Conservation (phyloP, 2,888 invertebrate genomes). For the Deilephila porcellus region DNA sequence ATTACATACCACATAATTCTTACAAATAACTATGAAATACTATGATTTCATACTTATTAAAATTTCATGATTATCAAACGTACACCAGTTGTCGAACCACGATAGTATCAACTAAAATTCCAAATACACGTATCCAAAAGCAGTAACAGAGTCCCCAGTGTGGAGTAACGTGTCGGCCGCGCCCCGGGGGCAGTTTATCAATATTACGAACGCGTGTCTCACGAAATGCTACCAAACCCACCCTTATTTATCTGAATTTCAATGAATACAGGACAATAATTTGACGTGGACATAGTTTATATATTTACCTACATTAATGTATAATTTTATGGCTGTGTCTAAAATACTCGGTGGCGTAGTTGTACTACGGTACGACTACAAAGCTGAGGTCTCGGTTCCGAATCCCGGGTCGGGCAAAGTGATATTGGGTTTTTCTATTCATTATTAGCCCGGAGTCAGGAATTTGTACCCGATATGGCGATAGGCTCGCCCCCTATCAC, state of each 20-base stretch:
- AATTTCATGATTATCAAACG: no score
- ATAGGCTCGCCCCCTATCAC: no score
- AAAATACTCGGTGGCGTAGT: no score
- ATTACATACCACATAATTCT: no score
- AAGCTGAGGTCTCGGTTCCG: no score
- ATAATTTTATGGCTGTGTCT: background rate
- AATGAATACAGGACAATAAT: background rate
- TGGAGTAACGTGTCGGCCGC: slow-evolving; percentile 35
- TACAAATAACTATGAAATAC: no score
- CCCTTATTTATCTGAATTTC: slow-evolving; percentile 23
- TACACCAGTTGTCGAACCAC: background rate
- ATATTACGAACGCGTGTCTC: slow-evolving; percentile 72
- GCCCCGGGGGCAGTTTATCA: slow-evolving; percentile 74
- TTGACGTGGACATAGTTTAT: background rate
- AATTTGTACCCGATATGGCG: no score
- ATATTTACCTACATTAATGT: background rate
- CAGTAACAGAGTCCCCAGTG: background rate
- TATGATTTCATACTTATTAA: no score
- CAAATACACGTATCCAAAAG: slow-evolving; percentile 8
- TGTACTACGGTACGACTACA: no score
- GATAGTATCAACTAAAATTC: background rate
- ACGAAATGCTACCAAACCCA: slow-evolving; percentile 54
- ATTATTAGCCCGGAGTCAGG: no score
- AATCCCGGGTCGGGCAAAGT: no score
- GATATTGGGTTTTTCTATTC: no score